Evolutionary conservation across 2,113 vertebrate species (phyloP).

Genomic region (Silurus glanis): DNA sequence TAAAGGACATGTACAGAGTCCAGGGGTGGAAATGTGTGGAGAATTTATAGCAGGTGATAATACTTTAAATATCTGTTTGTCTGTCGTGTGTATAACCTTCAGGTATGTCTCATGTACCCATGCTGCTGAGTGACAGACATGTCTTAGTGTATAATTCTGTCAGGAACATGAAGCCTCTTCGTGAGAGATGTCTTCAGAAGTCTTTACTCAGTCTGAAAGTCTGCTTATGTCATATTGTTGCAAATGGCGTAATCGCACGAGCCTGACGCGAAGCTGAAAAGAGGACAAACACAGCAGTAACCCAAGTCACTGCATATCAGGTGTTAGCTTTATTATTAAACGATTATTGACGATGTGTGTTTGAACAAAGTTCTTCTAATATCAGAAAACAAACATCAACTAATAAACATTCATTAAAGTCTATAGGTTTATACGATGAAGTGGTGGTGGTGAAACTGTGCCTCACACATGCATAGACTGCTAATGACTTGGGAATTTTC

Average conservation of each 20-base stretch:
- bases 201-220: not conserved
- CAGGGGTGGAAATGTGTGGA: not conserved
- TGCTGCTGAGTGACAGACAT: not conserved
- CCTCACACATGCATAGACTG: slow-evolving; percentile 60
- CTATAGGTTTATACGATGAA: not conserved
- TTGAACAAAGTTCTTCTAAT: not conserved
- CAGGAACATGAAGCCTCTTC: not conserved
- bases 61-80: not conserved
- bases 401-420: not conserved
- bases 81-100: not conserved
- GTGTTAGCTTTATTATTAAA: not conserved
- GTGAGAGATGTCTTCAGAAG: not conserved
- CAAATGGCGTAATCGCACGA: not conserved
- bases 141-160: not conserved
- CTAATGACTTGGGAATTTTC: slow-evolving; percentile 54
- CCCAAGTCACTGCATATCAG: not conserved
- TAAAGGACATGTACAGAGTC: not conserved
- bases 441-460: slow-evolving; percentile 42
- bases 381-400: not conserved
- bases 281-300: not conserved
- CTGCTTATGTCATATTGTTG: not conserved
- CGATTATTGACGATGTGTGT: not conserved
- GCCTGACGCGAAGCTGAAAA: not conserved
- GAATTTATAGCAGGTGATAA: not conserved
- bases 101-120: not conserved